phyloP scores from a whole-genome alignment of 2,113 vertebrate genomes.

The Cygnus atratus region DNA sequence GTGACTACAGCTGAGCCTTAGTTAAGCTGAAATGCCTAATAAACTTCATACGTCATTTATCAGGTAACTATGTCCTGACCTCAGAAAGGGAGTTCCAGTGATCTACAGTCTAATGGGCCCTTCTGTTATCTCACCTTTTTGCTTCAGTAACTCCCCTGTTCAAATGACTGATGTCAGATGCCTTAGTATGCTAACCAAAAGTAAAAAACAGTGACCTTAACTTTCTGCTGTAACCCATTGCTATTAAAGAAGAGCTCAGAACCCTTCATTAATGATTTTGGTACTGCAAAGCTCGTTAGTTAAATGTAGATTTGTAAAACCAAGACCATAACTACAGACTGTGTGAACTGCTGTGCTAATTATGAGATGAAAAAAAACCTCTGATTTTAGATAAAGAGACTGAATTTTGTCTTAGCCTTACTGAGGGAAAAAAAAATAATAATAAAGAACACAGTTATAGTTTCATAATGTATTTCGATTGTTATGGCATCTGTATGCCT shows the following conservation, averaged over 20 bases:
- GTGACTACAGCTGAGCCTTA: not conserved
- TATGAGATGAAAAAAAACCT: not conserved
- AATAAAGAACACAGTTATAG: not conserved
- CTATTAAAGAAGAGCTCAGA: not conserved
- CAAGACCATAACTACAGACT: not conserved
- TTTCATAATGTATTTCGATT: not conserved
- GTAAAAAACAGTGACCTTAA: not conserved
- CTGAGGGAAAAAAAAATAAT: not conserved
- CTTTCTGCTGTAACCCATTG: not conserved
- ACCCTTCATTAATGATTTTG: not conserved
- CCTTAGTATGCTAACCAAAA: not conserved
- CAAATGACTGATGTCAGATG: not conserved
- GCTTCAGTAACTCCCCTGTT: not conserved
- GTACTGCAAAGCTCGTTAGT: not conserved
- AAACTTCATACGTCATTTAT: not conserved
- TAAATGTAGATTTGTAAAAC: not conserved
- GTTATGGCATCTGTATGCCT: not conserved
- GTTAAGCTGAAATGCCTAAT: not conserved
- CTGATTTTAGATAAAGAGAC: not conserved
- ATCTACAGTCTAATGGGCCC: not conserved
- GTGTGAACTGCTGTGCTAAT: not conserved
- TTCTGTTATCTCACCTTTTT: not conserved
- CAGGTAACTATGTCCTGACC: not conserved
- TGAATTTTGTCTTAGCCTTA: not conserved
- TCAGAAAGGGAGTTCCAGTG: not conserved